Base-by-base conservation (phyloP, 2,888 invertebrate species). In the Oscheius onirici region DNA sequence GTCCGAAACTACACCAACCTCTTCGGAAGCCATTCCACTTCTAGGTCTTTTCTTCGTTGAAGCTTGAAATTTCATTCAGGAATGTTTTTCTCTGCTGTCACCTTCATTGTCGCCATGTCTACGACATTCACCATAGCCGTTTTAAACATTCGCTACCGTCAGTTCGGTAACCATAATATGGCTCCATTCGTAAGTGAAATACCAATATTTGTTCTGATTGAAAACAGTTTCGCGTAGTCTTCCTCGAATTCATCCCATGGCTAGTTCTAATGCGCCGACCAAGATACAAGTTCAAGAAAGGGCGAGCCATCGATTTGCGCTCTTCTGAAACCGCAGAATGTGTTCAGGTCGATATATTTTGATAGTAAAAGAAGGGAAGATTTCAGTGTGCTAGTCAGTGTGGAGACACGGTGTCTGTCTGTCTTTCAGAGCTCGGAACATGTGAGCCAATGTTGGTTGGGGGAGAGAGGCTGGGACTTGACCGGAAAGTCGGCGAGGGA, bases 1-100 rank as follows among this genome's bases (percentile, higher is more conserved):
- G 89, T 94, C 95, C 86, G 95, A 95, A 92, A 95, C 94, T 91
- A 93, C 95, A 92, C 95, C 97, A 90, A 94, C 94, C 57, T 96
- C 96, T 90, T 97, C 97, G 95, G 84, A 81, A 73, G 75, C 79
- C 20, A 76, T 83, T 8, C 83, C 83, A 1, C 69, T 83, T 6
- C 69, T 83, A 8, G 83, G 83, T 77, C n/a, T n/a, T n/a, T n/a
- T n/a, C n/a, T n/a, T n/a, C n/a, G n/a, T n/a, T n/a, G n/a, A n/a
- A n/a, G n/a, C n/a, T n/a, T n/a, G n/a, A n/a, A n/a, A n/a, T 6
- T 52, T 34, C n/a, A 57, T 58, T 34, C 61, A 76, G 80, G 80
- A 10, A 75, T 83, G 1, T 84, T 84, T 54, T 84, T 84, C 69
- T 84, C 83, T 1, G 81, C 83, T 0, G 65, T 82, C 5, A 84